Percentiles rank a stretch among this genome's conserved stretches.
These are phyloP conservation scores for Chloroclysta siterata DNA, from an alignment of 2,888 invertebrate genomes.

Conservation along the genomic window DNA sequence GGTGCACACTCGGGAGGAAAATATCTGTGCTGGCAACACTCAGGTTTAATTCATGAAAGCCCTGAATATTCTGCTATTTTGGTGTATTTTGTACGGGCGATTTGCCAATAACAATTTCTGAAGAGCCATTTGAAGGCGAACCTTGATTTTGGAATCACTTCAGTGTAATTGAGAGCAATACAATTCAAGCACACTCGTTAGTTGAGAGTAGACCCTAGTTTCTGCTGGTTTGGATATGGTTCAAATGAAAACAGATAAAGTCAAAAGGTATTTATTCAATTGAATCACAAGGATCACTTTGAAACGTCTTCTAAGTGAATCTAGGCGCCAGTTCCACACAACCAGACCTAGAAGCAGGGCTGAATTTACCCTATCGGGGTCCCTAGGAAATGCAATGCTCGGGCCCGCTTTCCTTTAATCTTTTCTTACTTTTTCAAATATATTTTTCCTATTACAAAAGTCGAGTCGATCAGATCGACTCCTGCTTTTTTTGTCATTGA, in stretches of 20 bases:
- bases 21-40: slow-evolving; percentile 64
- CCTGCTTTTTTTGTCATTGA: no score
- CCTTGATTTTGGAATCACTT: slow-evolving; percentile 14
- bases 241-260: background rate
- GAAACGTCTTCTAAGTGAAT: no score
- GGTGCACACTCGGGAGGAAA: slow-evolving; percentile 69
- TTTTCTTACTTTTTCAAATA: no score
- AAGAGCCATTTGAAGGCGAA: slow-evolving; percentile 24
- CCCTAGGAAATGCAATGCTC: no score
- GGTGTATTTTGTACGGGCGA: slow-evolving; percentile 27
- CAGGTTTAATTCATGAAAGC: slow-evolving; percentile 54
- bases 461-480: no score
- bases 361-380: no score
- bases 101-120: slow-evolving; percentile 26
- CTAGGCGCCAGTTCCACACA: no score
- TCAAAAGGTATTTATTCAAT: no score
- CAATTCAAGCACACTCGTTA: slow-evolving; percentile 8
- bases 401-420: no score
- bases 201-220: background rate
- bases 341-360: no score
- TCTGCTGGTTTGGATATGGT: background rate
- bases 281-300: no score
- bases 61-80: slow-evolving; percentile 28
- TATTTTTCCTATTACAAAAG: no score
- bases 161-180: slow-evolving; percentile 17